Conservation (phyloP, 2,797 vertebrate species). For the Glossophaga mutica region DNA sequence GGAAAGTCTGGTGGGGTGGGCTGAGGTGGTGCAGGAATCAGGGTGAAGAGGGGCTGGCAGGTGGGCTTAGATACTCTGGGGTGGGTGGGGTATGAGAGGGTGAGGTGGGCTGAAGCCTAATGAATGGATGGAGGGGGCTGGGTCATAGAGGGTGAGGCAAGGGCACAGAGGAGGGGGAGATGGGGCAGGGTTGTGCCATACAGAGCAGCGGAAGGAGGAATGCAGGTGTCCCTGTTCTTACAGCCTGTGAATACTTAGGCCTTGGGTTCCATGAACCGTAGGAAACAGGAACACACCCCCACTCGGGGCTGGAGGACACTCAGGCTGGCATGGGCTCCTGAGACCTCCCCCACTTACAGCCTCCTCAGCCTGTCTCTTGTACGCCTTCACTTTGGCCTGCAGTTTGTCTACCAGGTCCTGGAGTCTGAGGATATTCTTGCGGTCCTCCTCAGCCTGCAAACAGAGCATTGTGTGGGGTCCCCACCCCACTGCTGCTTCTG, state of each 20-base stretch:
- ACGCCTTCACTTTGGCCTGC: constrained; percentile 94
- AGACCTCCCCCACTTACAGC: constrained; percentile 84
- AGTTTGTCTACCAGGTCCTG: constrained; percentile 95
- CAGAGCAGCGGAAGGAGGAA: neutral
- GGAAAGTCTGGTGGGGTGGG: neutral
- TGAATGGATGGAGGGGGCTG: neutral
- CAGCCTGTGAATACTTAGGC: neutral
- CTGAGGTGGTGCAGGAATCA: neutral
- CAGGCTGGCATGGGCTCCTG: accelerated
- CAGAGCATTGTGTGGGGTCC: neutral
- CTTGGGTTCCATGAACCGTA: neutral
- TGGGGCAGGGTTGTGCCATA: neutral
- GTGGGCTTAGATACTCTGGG: neutral
- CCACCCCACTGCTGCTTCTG: accelerated
- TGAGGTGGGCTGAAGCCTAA: too few relatives aligned
- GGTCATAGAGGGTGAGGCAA: neutral
- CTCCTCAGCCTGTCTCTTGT: constrained; percentile 93
- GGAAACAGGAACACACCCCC: accelerated
- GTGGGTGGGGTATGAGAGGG: neutral
- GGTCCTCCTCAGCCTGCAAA: constrained; percentile 91
- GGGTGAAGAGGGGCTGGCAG: neutral
- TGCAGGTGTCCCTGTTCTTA: neutral
- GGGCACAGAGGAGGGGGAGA: too few relatives aligned
- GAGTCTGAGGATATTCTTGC: constrained; percentile 88
- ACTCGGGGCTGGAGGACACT: neutral